Percentiles rank a stretch among this genome's conserved stretches.
phyloP scores from a whole-genome alignment of 1,140 invertebrate species.

The Olivierus martensii region DNA sequence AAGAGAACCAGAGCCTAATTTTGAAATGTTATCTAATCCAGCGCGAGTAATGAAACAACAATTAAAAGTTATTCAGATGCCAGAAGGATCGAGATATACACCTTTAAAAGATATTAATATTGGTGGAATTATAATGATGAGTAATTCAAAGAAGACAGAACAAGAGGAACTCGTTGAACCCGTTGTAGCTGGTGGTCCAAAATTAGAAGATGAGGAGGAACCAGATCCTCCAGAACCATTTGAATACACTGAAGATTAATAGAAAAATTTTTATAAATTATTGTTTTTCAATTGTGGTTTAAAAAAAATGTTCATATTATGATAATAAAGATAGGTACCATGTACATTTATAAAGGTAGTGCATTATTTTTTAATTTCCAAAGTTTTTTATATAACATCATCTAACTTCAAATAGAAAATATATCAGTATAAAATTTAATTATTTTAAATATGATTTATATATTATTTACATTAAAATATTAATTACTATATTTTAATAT shows the following conservation, averaged over 20 bases:
- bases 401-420: no score
- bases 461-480: no score
- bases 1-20: constrained; percentile 55
- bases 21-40: constrained; percentile 88
- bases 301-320: no score
- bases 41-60: constrained; percentile 87
- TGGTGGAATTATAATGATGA: constrained; percentile 87
- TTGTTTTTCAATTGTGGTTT: no score
- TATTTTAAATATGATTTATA: no score
- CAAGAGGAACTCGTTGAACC: constrained; percentile 81
- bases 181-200: constrained; percentile 83
- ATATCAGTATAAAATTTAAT: no score
- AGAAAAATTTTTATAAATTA: not conserved
- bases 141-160: constrained; percentile 57
- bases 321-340: no score
- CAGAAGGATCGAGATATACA: constrained; percentile 61
- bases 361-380: no score
- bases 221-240: constrained; percentile 94
- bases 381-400: no score
- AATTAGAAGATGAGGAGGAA: constrained; percentile 87
- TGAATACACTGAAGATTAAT: constrained; percentile 48
- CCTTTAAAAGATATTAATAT: constrained; percentile 82
- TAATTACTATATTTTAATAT: no score
- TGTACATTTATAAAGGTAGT: no score
- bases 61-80: constrained; percentile 67